phyloP scores from a whole-genome alignment of 1,140 invertebrate species.

The Drosophila kikkawai region DNA sequence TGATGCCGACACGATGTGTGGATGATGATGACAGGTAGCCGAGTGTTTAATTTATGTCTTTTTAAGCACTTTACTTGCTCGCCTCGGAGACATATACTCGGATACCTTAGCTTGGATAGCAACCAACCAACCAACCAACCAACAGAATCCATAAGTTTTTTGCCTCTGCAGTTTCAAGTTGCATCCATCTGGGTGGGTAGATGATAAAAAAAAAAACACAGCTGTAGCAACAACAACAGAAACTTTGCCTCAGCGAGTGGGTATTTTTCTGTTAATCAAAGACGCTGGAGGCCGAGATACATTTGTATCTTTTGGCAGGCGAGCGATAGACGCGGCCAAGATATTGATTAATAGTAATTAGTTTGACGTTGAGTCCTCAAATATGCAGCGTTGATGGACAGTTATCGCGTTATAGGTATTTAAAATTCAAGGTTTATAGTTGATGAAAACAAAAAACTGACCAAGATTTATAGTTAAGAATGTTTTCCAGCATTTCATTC shows the following conservation, averaged over 20 bases:
- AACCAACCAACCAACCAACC: neutral
- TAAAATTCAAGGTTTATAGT: neutral
- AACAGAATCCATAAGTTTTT: conserved; percentile 33
- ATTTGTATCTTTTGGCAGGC: conserved; percentile 52
- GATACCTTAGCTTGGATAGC: conserved; percentile 2
- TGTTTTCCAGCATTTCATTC: neutral
- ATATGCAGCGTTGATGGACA: conserved; percentile 22
- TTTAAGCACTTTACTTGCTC: conserved; percentile 72
- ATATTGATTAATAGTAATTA: conserved; percentile 37
- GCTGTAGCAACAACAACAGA: neutral
- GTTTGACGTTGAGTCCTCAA: conserved; percentile 14
- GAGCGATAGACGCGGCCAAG: conserved; percentile 13
- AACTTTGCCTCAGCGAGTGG: conserved; percentile 42
- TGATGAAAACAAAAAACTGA: neutral
- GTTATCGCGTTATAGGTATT: neutral
- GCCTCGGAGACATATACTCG: conserved; percentile 48
- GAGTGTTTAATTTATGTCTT: conserved; percentile 83
- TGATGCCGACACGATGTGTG: conserved; percentile 72
- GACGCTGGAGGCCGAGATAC: conserved; percentile 33
- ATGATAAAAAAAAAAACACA: conserved; percentile 20
- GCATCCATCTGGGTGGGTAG: conserved; percentile 43
- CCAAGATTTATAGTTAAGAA: neutral
- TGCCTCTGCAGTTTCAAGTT: conserved; percentile 37
- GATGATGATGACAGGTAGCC: conserved; percentile 80
- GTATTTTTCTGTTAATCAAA: conserved; percentile 56